Evolutionary conservation across 2,888 invertebrate species (phyloP).

Genomic region (Eristalis tenax): DNA sequence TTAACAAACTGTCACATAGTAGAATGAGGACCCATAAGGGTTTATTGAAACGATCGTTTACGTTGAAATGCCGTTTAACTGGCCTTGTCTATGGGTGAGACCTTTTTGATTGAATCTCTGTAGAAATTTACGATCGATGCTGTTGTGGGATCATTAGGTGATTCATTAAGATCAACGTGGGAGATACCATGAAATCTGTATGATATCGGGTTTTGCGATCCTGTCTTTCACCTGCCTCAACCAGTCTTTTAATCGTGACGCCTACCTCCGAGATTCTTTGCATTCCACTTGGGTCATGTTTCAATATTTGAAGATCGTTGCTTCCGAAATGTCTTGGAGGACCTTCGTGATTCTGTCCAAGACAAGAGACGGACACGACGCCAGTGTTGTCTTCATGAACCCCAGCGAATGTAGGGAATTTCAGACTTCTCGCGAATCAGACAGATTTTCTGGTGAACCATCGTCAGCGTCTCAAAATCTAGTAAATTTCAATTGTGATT

Average conservation of each 20-base stretch:
- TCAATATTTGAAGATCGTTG: no score
- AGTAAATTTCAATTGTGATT: no score
- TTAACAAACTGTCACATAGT: constrained; percentile 56
- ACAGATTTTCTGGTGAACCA: no score
- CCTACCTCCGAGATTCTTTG: no score
- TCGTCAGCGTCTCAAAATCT: no score
- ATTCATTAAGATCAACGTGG: constrained; percentile 31
- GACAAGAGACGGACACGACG: no score
- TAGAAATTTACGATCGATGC: constrained; percentile 41
- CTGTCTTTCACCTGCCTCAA: not conserved
- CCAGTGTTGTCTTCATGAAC: no score
- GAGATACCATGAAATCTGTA: not conserved
- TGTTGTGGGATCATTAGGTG: constrained; percentile 32
- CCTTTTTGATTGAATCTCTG: constrained; percentile 26
- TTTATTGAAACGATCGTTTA: constrained; percentile 40
- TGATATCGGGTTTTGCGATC: not conserved
- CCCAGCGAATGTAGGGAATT: no score
- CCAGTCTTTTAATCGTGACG: not conserved
- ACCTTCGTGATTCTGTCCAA: no score
- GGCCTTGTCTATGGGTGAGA: not conserved
- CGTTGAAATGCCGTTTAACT: not conserved
- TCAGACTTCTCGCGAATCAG: no score
- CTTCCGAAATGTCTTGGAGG: no score
- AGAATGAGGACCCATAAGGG: not conserved
- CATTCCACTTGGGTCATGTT: no score